These are phyloP conservation scores for Melipona beecheii DNA, from an alignment of 2,888 invertebrate species.

Conservation along the genomic window DNA sequence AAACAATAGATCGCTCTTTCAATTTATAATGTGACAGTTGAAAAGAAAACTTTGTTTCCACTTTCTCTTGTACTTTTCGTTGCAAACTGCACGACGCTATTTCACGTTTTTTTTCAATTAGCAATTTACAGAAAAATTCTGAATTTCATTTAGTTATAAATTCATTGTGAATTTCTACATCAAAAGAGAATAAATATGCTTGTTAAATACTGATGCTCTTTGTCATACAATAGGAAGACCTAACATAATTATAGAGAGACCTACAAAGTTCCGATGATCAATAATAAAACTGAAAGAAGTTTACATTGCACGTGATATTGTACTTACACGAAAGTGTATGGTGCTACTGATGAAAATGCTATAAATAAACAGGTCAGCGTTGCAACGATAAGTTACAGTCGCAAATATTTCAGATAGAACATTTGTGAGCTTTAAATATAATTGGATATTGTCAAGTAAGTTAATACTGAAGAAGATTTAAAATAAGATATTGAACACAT, in stretches of 20 bases:
- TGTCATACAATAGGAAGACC: no score
- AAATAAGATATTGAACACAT: neutral
- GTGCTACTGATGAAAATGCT: neutral
- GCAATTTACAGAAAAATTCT: neutral
- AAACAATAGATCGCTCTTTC: slow-evolving; percentile 2
- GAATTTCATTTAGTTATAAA: neutral
- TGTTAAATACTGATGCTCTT: no score
- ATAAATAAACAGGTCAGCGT: neutral
- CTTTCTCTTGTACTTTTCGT: no score
- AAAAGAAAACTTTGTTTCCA: neutral
- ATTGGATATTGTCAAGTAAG: neutral
- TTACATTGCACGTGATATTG: neutral
- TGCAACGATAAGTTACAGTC: neutral
- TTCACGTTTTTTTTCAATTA: neutral
- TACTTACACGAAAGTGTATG: no score
- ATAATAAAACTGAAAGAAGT: slow-evolving; percentile 29
- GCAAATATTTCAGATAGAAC: neutral
- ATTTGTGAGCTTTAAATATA: neutral
- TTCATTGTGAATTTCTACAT: neutral
- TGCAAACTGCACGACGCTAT: neutral
- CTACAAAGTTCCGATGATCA: slow-evolving; percentile 6
- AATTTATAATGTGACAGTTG: neutral
- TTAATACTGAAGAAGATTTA: neutral
- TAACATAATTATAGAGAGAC: slow-evolving; percentile 21
- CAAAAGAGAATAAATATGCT: neutral